phyloP scores from a whole-genome alignment of 2,113 vertebrate genomes.

The Carassius auratus region DNA sequence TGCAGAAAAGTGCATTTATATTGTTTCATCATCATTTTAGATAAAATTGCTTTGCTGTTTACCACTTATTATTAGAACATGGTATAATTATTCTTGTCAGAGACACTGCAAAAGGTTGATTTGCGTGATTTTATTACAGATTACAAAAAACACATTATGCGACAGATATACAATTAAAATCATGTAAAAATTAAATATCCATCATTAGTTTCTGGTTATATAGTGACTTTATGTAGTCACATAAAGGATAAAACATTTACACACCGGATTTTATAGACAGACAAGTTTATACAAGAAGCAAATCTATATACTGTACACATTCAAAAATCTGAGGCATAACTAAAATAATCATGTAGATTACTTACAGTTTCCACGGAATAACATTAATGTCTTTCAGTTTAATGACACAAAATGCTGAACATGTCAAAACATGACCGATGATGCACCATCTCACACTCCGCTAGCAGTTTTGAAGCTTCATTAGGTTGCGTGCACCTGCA shows the following conservation, averaged over 20 bases:
- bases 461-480: not conserved
- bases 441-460: not conserved
- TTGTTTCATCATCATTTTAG: not conserved
- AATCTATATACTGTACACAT: constrained; percentile 64
- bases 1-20: not conserved
- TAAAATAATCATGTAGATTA: constrained; percentile 65
- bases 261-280: constrained; percentile 53
- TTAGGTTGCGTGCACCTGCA: constrained; percentile 12
- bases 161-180: constrained; percentile 55
- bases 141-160: constrained; percentile 64
- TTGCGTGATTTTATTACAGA: constrained; percentile 69
- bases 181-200: constrained; percentile 65
- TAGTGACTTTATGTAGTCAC: constrained; percentile 51
- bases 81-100: not conserved
- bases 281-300: constrained; percentile 60
- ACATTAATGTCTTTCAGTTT: constrained; percentile 63
- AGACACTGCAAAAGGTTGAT: not conserved
- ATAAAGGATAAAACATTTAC: constrained; percentile 58
- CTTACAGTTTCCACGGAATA: constrained; percentile 63
- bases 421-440: constrained; percentile 47
- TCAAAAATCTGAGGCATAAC: constrained; percentile 65
- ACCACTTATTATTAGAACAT: not conserved
- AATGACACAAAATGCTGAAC: constrained; percentile 58
- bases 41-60: not conserved
- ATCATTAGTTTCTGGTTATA: constrained; percentile 51